Evolutionary conservation across 2,888 invertebrate species (phyloP).

Genomic region (Chrysotoxum bicinctum): DNA sequence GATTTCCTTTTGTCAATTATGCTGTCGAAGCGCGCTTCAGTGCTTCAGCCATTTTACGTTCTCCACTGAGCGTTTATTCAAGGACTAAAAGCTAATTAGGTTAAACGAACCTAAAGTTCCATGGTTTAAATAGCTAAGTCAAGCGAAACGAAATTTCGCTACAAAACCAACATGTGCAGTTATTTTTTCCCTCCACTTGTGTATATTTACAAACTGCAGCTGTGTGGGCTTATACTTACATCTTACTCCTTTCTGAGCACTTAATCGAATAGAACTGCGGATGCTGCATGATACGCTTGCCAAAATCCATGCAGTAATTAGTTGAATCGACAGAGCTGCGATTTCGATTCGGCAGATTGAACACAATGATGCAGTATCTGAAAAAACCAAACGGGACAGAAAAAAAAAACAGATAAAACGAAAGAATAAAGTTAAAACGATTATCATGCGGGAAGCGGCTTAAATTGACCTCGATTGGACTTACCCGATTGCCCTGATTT

Average conservation of each 20-base stretch:
- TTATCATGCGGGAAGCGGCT: constrained; percentile 10
- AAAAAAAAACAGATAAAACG: background rate
- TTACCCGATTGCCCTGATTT: constrained; percentile 80
- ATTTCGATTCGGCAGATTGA: constrained; percentile 79
- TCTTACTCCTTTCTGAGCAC: constrained; percentile 78
- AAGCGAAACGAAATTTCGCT: constrained; percentile 7
- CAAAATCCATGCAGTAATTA: constrained; percentile 81
- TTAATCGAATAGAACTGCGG: constrained; percentile 79
- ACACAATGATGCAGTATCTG: constrained; percentile 81
- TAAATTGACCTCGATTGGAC: constrained; percentile 57
- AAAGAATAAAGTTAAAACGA: constrained; percentile 22
- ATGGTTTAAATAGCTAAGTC: constrained; percentile 35
- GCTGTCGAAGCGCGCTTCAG: constrained; percentile 50
- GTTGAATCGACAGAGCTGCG: constrained; percentile 80
- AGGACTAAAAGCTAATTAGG: constrained; percentile 70
- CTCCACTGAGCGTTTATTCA: constrained; percentile 48
- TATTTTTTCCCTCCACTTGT: background rate
- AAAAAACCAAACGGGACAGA: background rate
- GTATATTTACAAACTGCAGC: background rate
- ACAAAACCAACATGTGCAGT: constrained; percentile 58
- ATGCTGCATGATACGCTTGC: constrained; percentile 77
- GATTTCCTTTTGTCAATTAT: constrained; percentile 68
- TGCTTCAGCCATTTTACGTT: constrained; percentile 33
- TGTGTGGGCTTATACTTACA: constrained; percentile 75
- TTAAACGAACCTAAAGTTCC: constrained; percentile 64